Base-by-base conservation (phyloP, 2,113 vertebrate species). In the Speoplatyrhinus poulsoni region DNA sequence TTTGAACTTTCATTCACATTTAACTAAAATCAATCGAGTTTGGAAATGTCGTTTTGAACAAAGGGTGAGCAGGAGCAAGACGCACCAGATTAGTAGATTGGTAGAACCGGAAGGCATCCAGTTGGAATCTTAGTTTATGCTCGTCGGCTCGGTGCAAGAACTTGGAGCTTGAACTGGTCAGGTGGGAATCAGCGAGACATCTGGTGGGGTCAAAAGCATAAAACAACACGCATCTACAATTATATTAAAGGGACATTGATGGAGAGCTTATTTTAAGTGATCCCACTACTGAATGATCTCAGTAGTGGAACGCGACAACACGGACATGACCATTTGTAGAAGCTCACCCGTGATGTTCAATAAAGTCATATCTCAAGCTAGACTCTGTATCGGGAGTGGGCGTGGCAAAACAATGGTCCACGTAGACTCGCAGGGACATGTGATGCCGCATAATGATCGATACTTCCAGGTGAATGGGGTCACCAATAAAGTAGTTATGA, bases 91-190 rank as follows among this genome's bases (percentile, higher is more conserved):
- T 78, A 60, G 26, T 69, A 9, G 71, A 53, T 15, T 84, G 71
- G 63, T 89, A 66, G 64, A 92, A 91, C 60, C 50, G 78, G 70
- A 92, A 92, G 8, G 91, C 91, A 3, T 91, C 87, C 0, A 91
- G 26, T 47, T 78, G 72, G 26, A 92, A 84, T 48, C 79, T 72
- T 63, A 91, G 75, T 46, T 63, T 81, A 46, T 87, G 54, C 33
- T 86, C 78, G 33, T 80, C 62, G 0, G 41, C 17, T 71, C 91
- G 80, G 15, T 75, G 81, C 6, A 91, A 52, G 70, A 88, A 92
- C 15, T 0, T 61, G 0, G 89, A 88, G 17, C 26, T 81, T 12
- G 90, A 91, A 65, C 87, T 86, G 0, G 82, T 89, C 54, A 82
- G 52, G 68, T 70, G 77, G 41, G 87, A 77, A 16, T 91, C 91